Percentiles rank a stretch among this genome's conserved stretches.
phyloP scores from a whole-genome alignment of 2,888 invertebrate genomes.

The Halocaridina rubra region DNA sequence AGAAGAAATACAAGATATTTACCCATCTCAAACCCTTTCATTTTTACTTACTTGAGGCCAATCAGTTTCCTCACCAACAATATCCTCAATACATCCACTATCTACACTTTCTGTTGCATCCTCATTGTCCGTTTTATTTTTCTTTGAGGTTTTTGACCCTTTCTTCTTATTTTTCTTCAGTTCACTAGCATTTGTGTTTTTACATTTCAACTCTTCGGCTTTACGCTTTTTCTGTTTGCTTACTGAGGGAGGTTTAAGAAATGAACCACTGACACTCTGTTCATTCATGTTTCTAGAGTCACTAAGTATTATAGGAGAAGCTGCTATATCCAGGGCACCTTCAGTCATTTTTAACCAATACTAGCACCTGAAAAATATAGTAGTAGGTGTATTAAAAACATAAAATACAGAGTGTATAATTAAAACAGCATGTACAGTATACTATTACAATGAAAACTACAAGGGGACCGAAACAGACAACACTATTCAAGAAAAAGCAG shows the following conservation, averaged over 20 bases:
- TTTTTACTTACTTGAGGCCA: constrained; percentile 30
- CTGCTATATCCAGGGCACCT: neutral
- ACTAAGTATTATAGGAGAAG: neutral
- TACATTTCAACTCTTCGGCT: neutral
- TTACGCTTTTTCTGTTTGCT: neutral
- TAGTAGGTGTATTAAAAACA: too few species aligned
- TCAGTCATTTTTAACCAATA: neutral
- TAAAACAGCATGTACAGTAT: too few species aligned
- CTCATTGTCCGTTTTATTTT: constrained; percentile 23
- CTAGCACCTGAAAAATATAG: neutral
- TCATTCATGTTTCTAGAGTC: neutral
- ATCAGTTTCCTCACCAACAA: neutral
- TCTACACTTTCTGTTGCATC: constrained; percentile 36
- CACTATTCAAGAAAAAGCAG: too few species aligned
- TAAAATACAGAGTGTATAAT: too few species aligned
- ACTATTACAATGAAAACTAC: too few species aligned
- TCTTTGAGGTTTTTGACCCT: constrained; percentile 6
- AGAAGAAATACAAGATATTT: too few species aligned
- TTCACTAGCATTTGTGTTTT: neutral
- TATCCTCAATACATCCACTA: constrained; percentile 37
- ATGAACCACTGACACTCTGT: neutral
- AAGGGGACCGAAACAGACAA: too few species aligned
- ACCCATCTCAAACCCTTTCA: too few species aligned
- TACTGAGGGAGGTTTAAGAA: neutral
- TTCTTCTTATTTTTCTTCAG: neutral